Evolutionary conservation across 2,797 vertebrate genomes (phyloP).

Genomic region (Chelon labrosus): DNA sequence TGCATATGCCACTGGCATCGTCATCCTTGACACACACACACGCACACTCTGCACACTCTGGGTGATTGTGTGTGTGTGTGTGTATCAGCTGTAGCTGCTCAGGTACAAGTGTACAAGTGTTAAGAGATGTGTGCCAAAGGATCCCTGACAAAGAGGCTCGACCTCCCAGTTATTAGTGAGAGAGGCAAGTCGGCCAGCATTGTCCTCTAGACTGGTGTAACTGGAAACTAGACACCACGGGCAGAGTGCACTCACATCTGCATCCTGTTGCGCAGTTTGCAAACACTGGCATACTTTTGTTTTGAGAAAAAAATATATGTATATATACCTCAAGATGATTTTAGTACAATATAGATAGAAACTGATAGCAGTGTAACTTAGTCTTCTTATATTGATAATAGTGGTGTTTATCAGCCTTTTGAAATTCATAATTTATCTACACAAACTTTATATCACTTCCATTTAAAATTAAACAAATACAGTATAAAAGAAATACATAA

Average conservation of each 20-base stretch:
- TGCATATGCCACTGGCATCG: conserved; percentile 35
- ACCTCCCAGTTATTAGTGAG: conserved; percentile 45
- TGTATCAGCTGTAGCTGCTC: conserved; percentile 38
- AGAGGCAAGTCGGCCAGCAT: conserved; percentile 26
- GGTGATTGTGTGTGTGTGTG: background rate
- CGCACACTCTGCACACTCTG: conserved; percentile 20
- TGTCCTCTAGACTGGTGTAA: conserved; percentile 54
- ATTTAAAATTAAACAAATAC: background rate
- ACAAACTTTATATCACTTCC: background rate
- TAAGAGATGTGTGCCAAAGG: conserved; percentile 50
- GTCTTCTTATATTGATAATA: background rate
- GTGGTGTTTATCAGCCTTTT: background rate
- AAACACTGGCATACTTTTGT: conserved; percentile 15
- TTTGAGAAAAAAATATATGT: background rate
- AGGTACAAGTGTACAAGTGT: conserved; percentile 61
- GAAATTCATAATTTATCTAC: background rate
- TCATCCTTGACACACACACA: conserved; percentile 22
- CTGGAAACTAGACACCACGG: conserved; percentile 49
- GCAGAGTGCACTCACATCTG: conserved; percentile 16
- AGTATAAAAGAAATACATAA: too few relatives aligned
- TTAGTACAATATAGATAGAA: background rate
- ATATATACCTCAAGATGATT: background rate
- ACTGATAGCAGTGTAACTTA: background rate
- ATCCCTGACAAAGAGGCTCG: conserved; percentile 38
- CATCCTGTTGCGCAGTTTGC: conserved; percentile 24